Base-by-base conservation (phyloP, 2,888 invertebrate species). In the Athetis lepigone region DNA sequence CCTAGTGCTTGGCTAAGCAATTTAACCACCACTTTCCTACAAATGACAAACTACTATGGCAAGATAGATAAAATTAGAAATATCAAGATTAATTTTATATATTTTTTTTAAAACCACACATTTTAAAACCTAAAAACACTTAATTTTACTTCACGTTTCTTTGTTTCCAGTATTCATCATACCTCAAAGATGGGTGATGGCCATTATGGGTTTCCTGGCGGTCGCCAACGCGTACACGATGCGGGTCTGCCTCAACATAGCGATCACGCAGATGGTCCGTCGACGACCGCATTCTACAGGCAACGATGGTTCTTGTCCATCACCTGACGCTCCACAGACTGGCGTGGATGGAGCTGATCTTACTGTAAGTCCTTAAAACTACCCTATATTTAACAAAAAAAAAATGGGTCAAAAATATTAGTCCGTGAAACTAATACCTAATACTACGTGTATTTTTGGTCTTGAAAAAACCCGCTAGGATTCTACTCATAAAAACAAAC, bases 221-320 rank as follows among this genome's bases (percentile, higher is more conserved):
- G 95, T 97, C 39, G 95, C 97, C 55, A 97, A 97, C 83, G 97
- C 97, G 18, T 97, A 97, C 85, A 96, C 97, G 65, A 97, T 97
- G 97, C 94, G 97, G 8, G 96, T 97, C 4, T 96, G 96, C 70
- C 95, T 97, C 13, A 97, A 97, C 69, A 96, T 97, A 45, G 96
- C 97, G 23, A 97, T 97, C 67, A 97, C 97, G 0, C 96, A 97
- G 80, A 96, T 97, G 96, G 96, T 96, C 25, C 85, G 90, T 27
- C 79, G 87, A 50, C 87, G 85, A 18, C 68, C 87, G 0, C 77
- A 84, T 37, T 72, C 90, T 0, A 62, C 79, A 0, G 90, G 81
- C 2, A 77, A 91, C 39, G 91, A 89, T 8, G 94, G 92, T 0
- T 90, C 94, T 3, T 95, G 95, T 59, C 93, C 93, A 0, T 77